Evolutionary conservation across 2,113 vertebrate genomes (phyloP).

Genomic region (Polyodon spathula): DNA sequence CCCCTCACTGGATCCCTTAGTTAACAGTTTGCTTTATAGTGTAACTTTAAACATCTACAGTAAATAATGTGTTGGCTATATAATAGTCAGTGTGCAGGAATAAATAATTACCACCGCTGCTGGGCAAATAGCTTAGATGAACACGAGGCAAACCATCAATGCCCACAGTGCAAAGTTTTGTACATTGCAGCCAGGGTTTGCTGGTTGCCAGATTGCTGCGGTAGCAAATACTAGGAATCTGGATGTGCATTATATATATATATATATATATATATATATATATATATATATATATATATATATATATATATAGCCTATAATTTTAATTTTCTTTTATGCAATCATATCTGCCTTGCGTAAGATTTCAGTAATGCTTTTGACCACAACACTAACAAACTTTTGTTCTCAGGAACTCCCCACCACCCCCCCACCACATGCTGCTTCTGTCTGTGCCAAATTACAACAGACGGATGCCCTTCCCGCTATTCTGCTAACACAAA

Average conservation of each 20-base stretch:
- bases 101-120: too few relatives aligned
- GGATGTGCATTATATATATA: conserved; percentile 20
- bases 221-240: conserved; percentile 13
- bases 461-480: conserved; percentile 9
- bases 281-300: too few relatives aligned
- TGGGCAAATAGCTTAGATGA: not conserved
- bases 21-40: too few relatives aligned
- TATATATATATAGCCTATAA: conserved; percentile 24
- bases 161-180: not conserved
- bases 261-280: too few relatives aligned
- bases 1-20: too few relatives aligned
- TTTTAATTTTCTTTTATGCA: conserved; percentile 34
- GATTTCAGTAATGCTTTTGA: not conserved
- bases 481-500: not conserved
- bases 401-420: too few relatives aligned
- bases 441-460: conserved; percentile 16
- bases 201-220: not conserved
- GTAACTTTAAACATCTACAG: too few relatives aligned
- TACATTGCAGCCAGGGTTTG: not conserved
- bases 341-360: conserved; percentile 8
- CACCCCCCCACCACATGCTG: not conserved
- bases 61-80: too few relatives aligned
- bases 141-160: not conserved
- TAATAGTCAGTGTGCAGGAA: too few relatives aligned
- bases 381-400: too few relatives aligned